Conservation (phyloP, 2,113 vertebrate species). For the Muntiacus reevesi region DNA sequence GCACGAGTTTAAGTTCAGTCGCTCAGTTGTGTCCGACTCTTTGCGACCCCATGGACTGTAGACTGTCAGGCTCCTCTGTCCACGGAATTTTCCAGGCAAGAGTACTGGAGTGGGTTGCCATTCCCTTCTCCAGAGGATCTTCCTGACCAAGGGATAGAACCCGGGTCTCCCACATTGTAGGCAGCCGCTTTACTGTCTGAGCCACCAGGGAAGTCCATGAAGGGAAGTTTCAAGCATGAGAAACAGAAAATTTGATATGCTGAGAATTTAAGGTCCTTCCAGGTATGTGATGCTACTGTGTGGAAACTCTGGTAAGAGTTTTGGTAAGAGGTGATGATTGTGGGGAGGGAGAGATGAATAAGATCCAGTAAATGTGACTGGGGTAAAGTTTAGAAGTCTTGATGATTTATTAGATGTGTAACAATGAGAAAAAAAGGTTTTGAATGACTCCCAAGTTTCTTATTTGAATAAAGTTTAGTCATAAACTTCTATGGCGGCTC, state of each 20-base stretch:
- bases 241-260: not conserved
- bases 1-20: not conserved
- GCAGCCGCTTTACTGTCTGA: not conserved
- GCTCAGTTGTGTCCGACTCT: fast-evolving
- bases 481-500: not conserved
- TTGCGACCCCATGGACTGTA: fast-evolving
- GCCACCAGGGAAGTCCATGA: not conserved
- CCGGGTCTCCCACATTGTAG: not conserved
- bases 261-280: not conserved
- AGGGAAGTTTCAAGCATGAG: not conserved
- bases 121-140: not conserved
- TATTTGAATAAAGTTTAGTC: not conserved
- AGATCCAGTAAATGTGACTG: not conserved
- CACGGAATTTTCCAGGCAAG: not conserved
- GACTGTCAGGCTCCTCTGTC: not conserved
- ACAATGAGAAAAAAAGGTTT: not conserved
- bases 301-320: not conserved
- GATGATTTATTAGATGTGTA: not conserved
- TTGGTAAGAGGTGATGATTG: not conserved
- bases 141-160: not conserved
- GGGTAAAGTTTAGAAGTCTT: not conserved
- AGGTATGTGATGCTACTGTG: not conserved
- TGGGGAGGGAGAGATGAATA: not conserved
- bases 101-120: not conserved
- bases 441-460: not conserved